Evolutionary conservation across 2,113 vertebrate species (phyloP).

Genomic region (Syngnathus scovelli): DNA sequence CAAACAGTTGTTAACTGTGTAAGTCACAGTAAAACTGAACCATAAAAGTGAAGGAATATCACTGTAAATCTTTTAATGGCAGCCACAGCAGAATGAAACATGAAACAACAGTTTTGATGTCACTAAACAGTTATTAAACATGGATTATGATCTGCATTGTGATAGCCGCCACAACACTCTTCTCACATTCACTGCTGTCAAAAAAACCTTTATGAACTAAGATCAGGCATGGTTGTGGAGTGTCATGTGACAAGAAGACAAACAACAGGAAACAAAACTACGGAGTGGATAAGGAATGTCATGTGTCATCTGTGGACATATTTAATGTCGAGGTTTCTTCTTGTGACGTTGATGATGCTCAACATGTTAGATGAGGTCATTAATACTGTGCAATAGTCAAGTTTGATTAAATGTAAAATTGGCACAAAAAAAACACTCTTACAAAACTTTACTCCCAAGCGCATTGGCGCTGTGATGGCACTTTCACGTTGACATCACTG

Average conservation of each 20-base stretch:
- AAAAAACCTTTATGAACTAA: slow-evolving; percentile 6
- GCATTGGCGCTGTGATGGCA: slow-evolving; percentile 30
- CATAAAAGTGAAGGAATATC: slow-evolving; percentile 24
- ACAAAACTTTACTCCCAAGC: slow-evolving; percentile 23
- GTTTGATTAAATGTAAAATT: slow-evolving; percentile 55
- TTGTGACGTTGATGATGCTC: slow-evolving; percentile 60
- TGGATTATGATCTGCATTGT: slow-evolving; percentile 10
- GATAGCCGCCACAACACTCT: slow-evolving; percentile 18
- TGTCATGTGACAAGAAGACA: not conserved
- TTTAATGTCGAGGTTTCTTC: slow-evolving; percentile 62
- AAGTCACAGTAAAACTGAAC: slow-evolving; percentile 12
- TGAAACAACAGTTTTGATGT: slow-evolving; percentile 9
- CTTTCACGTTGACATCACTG: not conserved
- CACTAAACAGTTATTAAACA: slow-evolving; percentile 10
- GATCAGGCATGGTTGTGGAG: not conserved
- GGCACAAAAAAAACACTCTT: slow-evolving; percentile 15
- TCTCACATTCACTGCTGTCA: slow-evolving; percentile 28
- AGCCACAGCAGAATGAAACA: slow-evolving; percentile 21
- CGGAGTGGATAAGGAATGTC: not conserved
- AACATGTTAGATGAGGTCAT: slow-evolving; percentile 67
- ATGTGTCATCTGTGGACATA: slow-evolving; percentile 45
- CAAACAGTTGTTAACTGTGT: slow-evolving; percentile 10
- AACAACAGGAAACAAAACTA: not conserved
- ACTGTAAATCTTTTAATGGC: slow-evolving; percentile 40
- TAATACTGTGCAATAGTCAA: slow-evolving; percentile 72